phyloP scores from a whole-genome alignment of 1,140 invertebrate genomes.

The Habropoda laboriosa region DNA sequence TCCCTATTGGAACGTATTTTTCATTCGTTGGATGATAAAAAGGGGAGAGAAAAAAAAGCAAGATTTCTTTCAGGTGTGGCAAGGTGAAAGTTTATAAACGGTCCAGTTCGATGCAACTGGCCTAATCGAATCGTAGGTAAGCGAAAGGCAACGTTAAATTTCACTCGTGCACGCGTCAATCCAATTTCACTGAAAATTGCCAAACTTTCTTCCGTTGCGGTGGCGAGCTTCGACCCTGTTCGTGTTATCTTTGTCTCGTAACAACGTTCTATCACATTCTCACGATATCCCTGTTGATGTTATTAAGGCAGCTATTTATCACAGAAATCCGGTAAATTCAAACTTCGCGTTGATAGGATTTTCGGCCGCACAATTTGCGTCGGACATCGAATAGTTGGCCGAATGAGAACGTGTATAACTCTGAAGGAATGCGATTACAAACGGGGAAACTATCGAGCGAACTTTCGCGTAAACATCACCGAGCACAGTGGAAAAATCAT shows the following conservation, averaged over 20 bases:
- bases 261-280: not conserved
- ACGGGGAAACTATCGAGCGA: not conserved
- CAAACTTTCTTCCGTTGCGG: not conserved
- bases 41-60: too few relatives aligned
- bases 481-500: not conserved
- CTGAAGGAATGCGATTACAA: not conserved
- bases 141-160: constrained; percentile 19
- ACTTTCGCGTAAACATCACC: too few relatives aligned
- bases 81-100: too few relatives aligned
- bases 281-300: not conserved
- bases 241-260: not conserved
- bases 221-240: too few relatives aligned
- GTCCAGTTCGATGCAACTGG: not conserved
- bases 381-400: not conserved
- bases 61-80: not conserved
- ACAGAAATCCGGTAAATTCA: constrained; percentile 19
- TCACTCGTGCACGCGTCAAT: constrained; percentile 15
- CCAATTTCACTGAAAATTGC: not conserved
- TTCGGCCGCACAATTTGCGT: not conserved
- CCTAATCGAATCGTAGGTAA: not conserved
- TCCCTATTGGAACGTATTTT: not conserved
- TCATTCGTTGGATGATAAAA: not conserved
- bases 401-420: not conserved
- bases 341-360: constrained; percentile 7
- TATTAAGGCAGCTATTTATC: constrained; percentile 33